Evolutionary conservation across 2,888 invertebrate species (phyloP), one percentile per base, ranked within the genome.

Genomic region (Dryomyza anilis): DNA sequence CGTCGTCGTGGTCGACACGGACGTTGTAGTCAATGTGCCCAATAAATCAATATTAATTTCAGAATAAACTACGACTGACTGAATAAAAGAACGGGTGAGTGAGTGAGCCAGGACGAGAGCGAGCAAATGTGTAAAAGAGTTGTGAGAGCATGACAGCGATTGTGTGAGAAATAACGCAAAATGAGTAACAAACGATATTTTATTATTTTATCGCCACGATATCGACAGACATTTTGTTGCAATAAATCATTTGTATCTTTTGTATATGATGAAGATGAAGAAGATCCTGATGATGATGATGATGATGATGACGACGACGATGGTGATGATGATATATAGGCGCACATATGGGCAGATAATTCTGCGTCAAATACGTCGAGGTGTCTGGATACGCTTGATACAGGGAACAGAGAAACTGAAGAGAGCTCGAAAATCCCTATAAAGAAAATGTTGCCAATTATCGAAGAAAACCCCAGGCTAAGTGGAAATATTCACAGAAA

Each of bases 21-120:
- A 29, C 29, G n/a, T 14, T 25, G 14, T 52, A 6, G 14, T 56
- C 56, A 29, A 23, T 16, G 39, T 55, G 62, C 27, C 27, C 59
- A 29, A 67, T 68, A 70, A 69, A 69, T 67, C 66, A 67, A 65
- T 68, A 67, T 65, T 68, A 45, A 67, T 64, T 65, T 66, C 39
- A 66, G 59, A 64, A 63, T 45, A 65, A 68, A 64, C 21, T 33
- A 36, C 21, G 50, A 65, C 52, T 58, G 59, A 65, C 57, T 57
- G 59, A 62, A 64, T 33, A 64, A 68, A 61, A 59, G 52, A 57
- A 43, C 16, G 48, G 21, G n/a, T n/a, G n/a, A n/a, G n/a, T n/a
- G n/a, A n/a, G n/a, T n/a, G n/a, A n/a, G n/a, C n/a, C n/a, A n/a
- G n/a, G n/a, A n/a, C n/a, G n/a, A n/a, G n/a, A n/a, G n/a, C n/a